phyloP scores from a whole-genome alignment of 2,113 vertebrate species.

The Zosterops hypoxanthus region DNA sequence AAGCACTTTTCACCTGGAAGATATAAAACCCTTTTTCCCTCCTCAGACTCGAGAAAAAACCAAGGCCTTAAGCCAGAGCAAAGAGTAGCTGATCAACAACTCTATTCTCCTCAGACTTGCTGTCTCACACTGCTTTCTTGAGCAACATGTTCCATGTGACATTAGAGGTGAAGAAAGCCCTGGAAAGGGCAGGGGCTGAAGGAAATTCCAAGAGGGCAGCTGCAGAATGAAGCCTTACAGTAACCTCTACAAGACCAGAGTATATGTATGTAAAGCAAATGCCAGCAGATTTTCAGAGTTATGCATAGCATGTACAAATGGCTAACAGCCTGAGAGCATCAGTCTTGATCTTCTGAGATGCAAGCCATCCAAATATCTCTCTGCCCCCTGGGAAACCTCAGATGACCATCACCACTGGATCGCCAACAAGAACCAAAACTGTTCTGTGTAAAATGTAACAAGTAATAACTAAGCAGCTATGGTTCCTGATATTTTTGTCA shows the following conservation, averaged over 20 bases:
- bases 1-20: neutral
- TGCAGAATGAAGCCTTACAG: neutral
- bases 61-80: neutral
- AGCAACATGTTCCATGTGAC: neutral
- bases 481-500: neutral
- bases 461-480: neutral
- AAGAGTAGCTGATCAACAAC: neutral
- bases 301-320: neutral
- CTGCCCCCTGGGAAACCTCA: neutral
- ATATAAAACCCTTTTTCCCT: accelerated
- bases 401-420: neutral
- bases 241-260: neutral
- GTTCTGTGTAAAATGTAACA: neutral
- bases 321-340: neutral
- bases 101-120: neutral
- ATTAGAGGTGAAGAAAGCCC: neutral
- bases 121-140: neutral
- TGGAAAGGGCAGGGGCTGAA: neutral
- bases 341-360: neutral
- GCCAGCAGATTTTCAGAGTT: constrained; percentile 13
- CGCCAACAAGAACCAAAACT: neutral
- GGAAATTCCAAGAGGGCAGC: constrained; percentile 12
- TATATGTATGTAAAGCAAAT: constrained; percentile 12
- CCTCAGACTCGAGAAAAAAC: neutral
- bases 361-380: constrained; percentile 7